Evolutionary conservation across 2,797 vertebrate species (phyloP), one percentile per base, ranked within the genome.

Genomic region (Tragelaphus eurycerus): DNA sequence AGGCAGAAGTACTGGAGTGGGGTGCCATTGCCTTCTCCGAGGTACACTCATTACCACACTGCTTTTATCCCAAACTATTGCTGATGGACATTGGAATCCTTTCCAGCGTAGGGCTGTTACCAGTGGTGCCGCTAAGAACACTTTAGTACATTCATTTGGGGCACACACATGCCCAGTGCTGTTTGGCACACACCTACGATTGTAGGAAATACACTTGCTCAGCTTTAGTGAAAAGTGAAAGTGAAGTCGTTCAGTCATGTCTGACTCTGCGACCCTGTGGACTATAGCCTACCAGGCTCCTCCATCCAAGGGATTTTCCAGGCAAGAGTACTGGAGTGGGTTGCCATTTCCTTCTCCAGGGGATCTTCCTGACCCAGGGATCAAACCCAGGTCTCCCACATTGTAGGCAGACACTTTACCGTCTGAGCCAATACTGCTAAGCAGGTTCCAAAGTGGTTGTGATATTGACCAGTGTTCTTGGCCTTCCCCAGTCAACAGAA

Each of bases 191-290:
- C 25, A 3, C 74, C 43, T 17, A 2, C 25, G 17, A 54, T 4
- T 9, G 11, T 13, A 60, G 86, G 43, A 60, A 2, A 60, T 13
- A 14, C 4, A 19, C 15, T 19, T 0, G 7, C 34, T 15, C 34
- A 25, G 57, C 21, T 81, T 67, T 55, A 34, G 13, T 3, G 46
- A 62, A 31, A 62, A 62, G 60, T 62, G 29, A 19, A 64, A 64
- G 62, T n/a, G 62, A 64, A n/a, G 62, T n/a, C 4, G 2, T 2
- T 64, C 31, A n/a, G 4, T 19, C 2, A 17, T 10, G 16, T 64
- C 62, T 2, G 0, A 19, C 62, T 64, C 31, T 34, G 31, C 2
- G 1, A 34, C 62, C 31, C 31, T 0, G 0, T 64, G 62, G 4
- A 64, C 62, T 64, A 7, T 34, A 64, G 62, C 62, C 4, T 64